Percentiles rank a stretch among this genome's conserved stretches.
These are phyloP conservation scores for Rapana venosa DNA, from an alignment of 2,888 invertebrate species.

Conservation along the genomic window DNA sequence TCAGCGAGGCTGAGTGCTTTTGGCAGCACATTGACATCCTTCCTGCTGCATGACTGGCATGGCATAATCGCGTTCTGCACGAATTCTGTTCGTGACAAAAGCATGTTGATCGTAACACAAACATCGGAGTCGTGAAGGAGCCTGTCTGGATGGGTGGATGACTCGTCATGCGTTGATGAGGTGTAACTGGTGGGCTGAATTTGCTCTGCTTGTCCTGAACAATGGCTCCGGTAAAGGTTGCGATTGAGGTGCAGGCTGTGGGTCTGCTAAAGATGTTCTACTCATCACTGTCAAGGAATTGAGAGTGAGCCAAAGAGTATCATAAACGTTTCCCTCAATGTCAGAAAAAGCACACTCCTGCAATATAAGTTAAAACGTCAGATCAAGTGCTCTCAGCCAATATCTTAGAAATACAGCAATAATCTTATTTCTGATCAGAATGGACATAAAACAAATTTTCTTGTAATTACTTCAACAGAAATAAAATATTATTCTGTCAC, in stretches of 20 bases:
- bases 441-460: no score
- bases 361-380: no score
- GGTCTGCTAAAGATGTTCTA: neutral
- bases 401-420: no score
- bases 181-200: neutral
- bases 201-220: neutral
- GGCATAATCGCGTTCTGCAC: neutral
- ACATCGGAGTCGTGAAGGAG: neutral
- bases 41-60: neutral
- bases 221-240: neutral
- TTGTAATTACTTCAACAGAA: no score
- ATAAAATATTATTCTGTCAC: no score
- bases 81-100: neutral
- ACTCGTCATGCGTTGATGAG: no score
- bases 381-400: no score
- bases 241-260: neutral
- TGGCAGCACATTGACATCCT: constrained; percentile 1
- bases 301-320: neutral
- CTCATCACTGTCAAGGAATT: no score
- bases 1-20: neutral
- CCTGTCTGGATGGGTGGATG: no score
- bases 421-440: no score
- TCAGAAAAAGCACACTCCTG: no score
- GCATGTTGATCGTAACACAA: neutral
- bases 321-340: no score